Percentiles rank a stretch among this genome's conserved stretches.
Conservation (phyloP, 2,888 invertebrate genomes). For the Lasioglossum vierecki region DNA sequence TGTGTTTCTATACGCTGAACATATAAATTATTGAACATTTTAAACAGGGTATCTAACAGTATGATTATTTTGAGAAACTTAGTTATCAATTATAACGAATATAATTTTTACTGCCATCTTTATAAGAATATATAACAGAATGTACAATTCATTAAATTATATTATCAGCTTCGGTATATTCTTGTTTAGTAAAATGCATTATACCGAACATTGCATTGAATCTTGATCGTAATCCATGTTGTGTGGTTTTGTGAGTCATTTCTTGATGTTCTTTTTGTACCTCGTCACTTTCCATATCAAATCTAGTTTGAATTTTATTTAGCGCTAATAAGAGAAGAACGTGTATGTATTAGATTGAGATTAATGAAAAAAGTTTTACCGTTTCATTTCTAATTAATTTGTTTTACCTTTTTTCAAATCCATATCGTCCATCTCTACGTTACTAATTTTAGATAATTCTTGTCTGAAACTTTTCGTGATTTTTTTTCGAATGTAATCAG, state of each 20-base stretch:
- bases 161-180: constrained; percentile 31
- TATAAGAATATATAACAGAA: neutral
- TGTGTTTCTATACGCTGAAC: constrained; percentile 1
- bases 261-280: constrained; percentile 67
- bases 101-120: constrained; percentile 15
- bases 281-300: constrained; percentile 85
- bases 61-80: constrained; percentile 13
- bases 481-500: constrained; percentile 93
- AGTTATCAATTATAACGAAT: neutral
- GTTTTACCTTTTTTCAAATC: constrained; percentile 89
- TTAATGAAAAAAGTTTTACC: neutral
- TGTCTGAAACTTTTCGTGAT: constrained; percentile 93
- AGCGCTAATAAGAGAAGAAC: constrained; percentile 85
- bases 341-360: constrained; percentile 16
- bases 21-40: constrained; percentile 10
- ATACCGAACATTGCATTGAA: constrained; percentile 77
- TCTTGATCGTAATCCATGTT: constrained; percentile 72
- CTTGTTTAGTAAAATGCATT: constrained; percentile 73
- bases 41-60: constrained; percentile 9
- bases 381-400: neutral
- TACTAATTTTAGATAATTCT: constrained; percentile 92
- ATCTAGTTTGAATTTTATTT: constrained; percentile 88
- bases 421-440: constrained; percentile 94
- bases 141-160: constrained; percentile 59
- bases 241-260: constrained; percentile 54